A percentile compares a stretch with the other conserved stretches of the same genome.
These are phyloP conservation scores for Zelostemma sp. DNA, from an alignment of 1,140 invertebrate species.

Conservation along the genomic window DNA sequence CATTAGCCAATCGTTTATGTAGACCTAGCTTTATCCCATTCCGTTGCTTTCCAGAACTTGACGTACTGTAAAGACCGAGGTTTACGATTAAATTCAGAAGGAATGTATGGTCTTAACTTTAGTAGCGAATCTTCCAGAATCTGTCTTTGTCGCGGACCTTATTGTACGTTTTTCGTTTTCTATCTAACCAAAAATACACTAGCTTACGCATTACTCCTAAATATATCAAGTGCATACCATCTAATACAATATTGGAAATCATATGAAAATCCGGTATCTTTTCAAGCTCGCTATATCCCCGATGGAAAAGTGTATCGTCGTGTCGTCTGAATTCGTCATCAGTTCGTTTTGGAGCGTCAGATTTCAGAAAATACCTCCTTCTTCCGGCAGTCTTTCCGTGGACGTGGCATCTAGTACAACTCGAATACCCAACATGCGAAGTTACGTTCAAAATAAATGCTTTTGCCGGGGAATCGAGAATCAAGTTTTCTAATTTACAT, in stretches of 20 bases:
- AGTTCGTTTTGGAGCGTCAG: conserved; percentile 9
- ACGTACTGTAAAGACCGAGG: conserved; percentile 8
- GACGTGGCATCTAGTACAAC: conserved; percentile 41
- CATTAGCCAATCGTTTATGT: too few species aligned
- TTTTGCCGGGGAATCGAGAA: conserved; percentile 36
- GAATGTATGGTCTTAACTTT: background rate
- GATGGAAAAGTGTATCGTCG: conserved; percentile 18
- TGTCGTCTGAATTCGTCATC: conserved; percentile 27
- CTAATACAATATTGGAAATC: conserved; percentile 45
- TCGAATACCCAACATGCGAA: conserved; percentile 28
- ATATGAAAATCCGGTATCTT: conserved; percentile 31
- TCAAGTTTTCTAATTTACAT: conserved; percentile 4
- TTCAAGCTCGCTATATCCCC: conserved; percentile 4
- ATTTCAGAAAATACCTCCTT: conserved; percentile 22
- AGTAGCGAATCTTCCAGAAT: background rate
- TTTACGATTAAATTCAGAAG: conserved; percentile 13
- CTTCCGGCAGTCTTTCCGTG: conserved; percentile 20
- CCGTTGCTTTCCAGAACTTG: conserved; percentile 23
- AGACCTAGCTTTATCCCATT: too few species aligned
- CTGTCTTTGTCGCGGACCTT: background rate
- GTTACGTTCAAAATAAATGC: conserved; percentile 36
- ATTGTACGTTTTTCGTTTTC: conserved; percentile 25
- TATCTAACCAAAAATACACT: conserved; percentile 48
- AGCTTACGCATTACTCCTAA: conserved; percentile 54
- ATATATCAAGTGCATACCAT: conserved; percentile 59